Conservation (phyloP, 2,888 invertebrate species). For the Craniophora ligustri region DNA sequence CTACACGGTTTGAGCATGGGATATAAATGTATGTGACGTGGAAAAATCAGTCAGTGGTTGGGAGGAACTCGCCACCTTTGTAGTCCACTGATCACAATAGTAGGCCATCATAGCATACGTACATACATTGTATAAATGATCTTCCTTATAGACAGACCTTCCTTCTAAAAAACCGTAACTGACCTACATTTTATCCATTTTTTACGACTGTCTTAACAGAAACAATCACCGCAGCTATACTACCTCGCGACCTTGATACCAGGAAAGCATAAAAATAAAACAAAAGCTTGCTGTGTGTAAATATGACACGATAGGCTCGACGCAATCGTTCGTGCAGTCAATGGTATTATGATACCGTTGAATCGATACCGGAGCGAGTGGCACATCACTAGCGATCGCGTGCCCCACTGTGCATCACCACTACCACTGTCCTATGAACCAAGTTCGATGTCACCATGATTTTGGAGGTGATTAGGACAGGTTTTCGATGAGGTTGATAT, state of each 20-base stretch:
- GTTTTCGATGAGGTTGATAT: not conserved
- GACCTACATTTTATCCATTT: conserved; percentile 23
- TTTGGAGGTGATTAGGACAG: conserved; percentile 9
- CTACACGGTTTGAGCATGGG: too few species aligned
- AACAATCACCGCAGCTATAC: not conserved
- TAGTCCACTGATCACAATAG: too few species aligned
- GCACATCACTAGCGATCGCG: conserved; percentile 85
- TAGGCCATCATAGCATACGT: too few species aligned
- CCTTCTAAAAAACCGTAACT: too few species aligned
- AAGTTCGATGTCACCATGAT: conserved; percentile 59
- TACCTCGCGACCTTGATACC: conserved; percentile 42
- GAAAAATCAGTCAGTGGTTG: too few species aligned
- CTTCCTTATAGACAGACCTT: too few species aligned
- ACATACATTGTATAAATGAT: too few species aligned
- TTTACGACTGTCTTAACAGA: conserved; percentile 14
- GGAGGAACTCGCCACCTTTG: too few species aligned
- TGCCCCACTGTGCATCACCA: conserved; percentile 70
- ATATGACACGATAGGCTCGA: conserved; percentile 27
- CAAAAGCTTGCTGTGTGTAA: conserved; percentile 30
- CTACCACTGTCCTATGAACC: conserved; percentile 75
- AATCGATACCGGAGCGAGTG: conserved; percentile 71
- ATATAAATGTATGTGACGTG: too few species aligned
- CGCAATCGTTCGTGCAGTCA: conserved; percentile 49
- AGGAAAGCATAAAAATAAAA: conserved; percentile 42
- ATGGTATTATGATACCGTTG: conserved; percentile 63